These are phyloP conservation scores for Platycheirus rosarum DNA, from an alignment of 2,888 invertebrate species.

Conservation along the genomic window DNA sequence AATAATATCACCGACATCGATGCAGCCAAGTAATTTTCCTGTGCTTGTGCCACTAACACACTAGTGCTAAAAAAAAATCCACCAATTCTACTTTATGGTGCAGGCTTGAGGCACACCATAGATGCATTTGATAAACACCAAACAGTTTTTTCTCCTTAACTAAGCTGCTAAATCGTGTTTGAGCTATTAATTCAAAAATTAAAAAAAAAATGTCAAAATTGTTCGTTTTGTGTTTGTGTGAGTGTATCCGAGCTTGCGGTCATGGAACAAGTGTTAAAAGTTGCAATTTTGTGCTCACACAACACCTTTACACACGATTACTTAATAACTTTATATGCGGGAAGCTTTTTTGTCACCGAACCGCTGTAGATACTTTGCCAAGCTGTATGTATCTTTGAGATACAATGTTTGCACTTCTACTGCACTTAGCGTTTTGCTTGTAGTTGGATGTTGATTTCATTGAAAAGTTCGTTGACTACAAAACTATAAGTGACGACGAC, in stretches of 20 bases:
- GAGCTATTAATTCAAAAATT: conserved; percentile 69
- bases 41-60: conserved; percentile 32
- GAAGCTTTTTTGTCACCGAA: conserved; percentile 47
- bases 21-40: conserved; percentile 1
- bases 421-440: conserved; percentile 30
- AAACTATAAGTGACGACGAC: conserved; percentile 46
- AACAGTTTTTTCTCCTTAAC: too few species aligned
- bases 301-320: conserved; percentile 45
- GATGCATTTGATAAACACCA: conserved; percentile 70
- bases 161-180: conserved; percentile 71
- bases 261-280: conserved; percentile 69
- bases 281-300: conserved; percentile 30
- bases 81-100: conserved; percentile 62
- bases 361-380: not conserved
- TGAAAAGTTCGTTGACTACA: conserved; percentile 78
- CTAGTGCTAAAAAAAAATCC: conserved; percentile 24
- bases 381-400: conserved; percentile 48
- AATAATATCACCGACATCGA: not conserved
- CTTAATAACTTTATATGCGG: conserved; percentile 34
- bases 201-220: conserved; percentile 55
- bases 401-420: conserved; percentile 63
- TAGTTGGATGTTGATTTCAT: conserved; percentile 76
- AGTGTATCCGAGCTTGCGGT: conserved; percentile 25
- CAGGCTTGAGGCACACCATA: conserved; percentile 23
- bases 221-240: conserved; percentile 19